Evolutionary conservation across 2,113 vertebrate species (phyloP), one percentile per base, ranked within the genome.

Genomic region (Panurus biarmicus): DNA sequence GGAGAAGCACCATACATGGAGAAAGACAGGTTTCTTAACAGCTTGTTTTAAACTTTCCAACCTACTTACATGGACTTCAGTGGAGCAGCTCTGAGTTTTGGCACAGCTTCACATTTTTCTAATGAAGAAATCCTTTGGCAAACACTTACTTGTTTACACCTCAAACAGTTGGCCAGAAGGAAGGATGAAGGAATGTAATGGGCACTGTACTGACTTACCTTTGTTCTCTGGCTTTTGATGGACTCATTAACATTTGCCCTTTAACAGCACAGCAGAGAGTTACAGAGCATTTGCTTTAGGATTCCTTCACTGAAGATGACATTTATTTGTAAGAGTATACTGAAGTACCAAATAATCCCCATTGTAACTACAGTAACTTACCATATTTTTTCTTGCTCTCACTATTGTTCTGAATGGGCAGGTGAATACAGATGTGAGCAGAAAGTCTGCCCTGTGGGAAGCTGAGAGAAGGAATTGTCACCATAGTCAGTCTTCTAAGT

Each of bases 1-100:
- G 29, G 62, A 95, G 67, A 58, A 96, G 89, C 56, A 86, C 97
- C 96, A 92, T 97, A 97, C 93, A 97, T 95, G 95, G 97, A 93
- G 66, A 97, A 53, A 67, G 87, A 82, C 87, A 89, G 82, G 94
- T 95, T 96, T 95, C 94, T 75, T 56, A 57, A 57, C n/a, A 79
- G 76, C 79, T 66, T 58, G 58, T 74, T 91, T 89, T 78, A 84
- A 70, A 70, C 89, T 91, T 96, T 80, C 28, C 91, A 81, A 6
- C 54, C 61, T 85, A 92, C 91, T 90, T 95, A 89, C 67, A 87
- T 89, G 93, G 94, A 47, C 83, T 94, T 96, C 36, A 64, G 72
- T 71, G 62, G n/a, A 93, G 35, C 66, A 71, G 54, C 79, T 87
- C 60, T 91, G 82, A 83, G 44, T 92, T 90, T 62, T 96, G 95